Conservation (phyloP, 1,140 invertebrate genomes). For the Procambarus virginalis region DNA sequence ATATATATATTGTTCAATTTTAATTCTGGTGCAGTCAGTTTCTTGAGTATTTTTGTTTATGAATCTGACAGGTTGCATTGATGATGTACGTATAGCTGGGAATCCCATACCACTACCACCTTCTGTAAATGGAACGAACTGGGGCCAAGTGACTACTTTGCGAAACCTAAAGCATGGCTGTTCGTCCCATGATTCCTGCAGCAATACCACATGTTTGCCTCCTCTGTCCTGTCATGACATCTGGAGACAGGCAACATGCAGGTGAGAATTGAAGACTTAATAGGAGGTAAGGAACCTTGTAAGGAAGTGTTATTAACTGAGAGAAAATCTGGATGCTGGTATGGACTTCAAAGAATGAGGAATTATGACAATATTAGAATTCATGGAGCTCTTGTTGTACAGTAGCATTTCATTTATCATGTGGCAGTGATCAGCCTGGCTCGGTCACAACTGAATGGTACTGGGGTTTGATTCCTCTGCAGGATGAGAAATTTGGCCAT, state of each 20-base stretch:
- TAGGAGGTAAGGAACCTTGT: neutral
- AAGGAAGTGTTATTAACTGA: neutral
- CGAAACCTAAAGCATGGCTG: conserved; percentile 5
- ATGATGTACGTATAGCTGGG: conserved; percentile 39
- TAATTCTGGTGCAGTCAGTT: neutral
- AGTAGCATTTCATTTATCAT: too few species aligned
- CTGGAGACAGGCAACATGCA: conserved; percentile 43
- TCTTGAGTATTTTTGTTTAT: neutral
- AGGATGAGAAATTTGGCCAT: too few species aligned
- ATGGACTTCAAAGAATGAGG: neutral
- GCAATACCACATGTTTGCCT: conserved; percentile 33
- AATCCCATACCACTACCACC: conserved; percentile 38
- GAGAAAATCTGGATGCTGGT: too few species aligned
- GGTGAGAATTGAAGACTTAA: conserved; percentile 5
- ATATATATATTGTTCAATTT: neutral
- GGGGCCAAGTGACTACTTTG: conserved; percentile 41
- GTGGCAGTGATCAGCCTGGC: too few species aligned
- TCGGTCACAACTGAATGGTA: too few species aligned
- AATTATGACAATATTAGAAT: too few species aligned
- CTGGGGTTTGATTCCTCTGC: too few species aligned
- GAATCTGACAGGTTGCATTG: conserved; percentile 26
- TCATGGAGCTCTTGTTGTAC: too few species aligned
- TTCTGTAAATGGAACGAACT: conserved; percentile 19
- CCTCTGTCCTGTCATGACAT: conserved; percentile 28
- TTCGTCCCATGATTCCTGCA: conserved; percentile 11